Evolutionary conservation across 2,797 vertebrate species (phyloP), one percentile per base, ranked within the genome.

Genomic region (Pogoniulus pusillus): DNA sequence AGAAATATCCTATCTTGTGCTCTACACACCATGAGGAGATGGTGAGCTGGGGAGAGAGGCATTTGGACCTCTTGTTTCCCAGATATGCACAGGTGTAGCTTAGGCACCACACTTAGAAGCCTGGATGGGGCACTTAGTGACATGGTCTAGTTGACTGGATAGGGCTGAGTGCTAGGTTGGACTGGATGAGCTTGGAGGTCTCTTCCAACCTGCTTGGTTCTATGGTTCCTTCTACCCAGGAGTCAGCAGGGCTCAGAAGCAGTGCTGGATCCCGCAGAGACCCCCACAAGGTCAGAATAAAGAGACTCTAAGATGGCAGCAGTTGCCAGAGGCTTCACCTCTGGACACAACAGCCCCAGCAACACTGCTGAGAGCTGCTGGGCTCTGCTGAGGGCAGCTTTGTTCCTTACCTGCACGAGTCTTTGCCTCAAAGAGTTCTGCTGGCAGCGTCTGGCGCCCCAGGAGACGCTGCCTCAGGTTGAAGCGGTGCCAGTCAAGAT

Each of bases 401-500:
- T 0, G 0, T 30, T 79, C n/a, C 80, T 94, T 83, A 99, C 98
- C 98, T 49, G 96, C 74, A 17, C 92, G 85, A 2, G 98, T 98
- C 94, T 98, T 98, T 89, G 93, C 98, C 97, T 99, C 99, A 97
- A 99, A 99, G 83, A 98, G 98, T 77, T 98, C 98, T 22, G 95
- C 97, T 2, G 98, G 97, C 76, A 98, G 91, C 0, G 96, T 59
- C 13, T 17, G 92, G 72, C 89, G 91, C 43, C 98, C 98, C 30
- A 94, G 92, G 20, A 99, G 97, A 79, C 98, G 98, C 51, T 98
- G 98, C 94, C 98, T 99, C 94, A 99, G 96, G 96, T 99, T 99
- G 92, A 99, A 99, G 18, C 98, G 98, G 94, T 99, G 99, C 99
- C 98, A 99, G 93, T 99, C 99, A 1, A 99, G 98, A 57, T 98